Conservation (phyloP, 2,888 invertebrate genomes). For the Tetanocera ferruginea region DNA sequence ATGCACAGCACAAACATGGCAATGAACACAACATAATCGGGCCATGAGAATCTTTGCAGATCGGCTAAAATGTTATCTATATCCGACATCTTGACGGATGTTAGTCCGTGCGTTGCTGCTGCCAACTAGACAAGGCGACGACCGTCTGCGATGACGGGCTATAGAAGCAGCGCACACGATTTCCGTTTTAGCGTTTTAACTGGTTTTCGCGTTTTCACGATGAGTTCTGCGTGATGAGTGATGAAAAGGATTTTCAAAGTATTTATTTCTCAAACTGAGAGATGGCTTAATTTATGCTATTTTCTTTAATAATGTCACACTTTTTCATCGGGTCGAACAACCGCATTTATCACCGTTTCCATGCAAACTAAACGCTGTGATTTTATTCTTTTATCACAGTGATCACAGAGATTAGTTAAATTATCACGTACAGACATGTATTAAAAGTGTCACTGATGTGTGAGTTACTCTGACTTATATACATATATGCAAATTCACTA, state of each 20-base stretch:
- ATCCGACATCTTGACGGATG: conserved; percentile 60
- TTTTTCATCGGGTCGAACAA: background rate
- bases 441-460: background rate
- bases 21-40: conserved; percentile 69
- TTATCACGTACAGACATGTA: background rate
- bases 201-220: background rate
- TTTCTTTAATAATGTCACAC: background rate
- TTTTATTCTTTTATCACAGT: conserved; percentile 13
- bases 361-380: conserved; percentile 39
- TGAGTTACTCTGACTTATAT: background rate
- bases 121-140: background rate
- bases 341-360: conserved; percentile 42
- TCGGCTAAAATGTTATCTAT: conserved; percentile 65
- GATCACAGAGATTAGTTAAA: conserved; percentile 8
- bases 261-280: background rate
- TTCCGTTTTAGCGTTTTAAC: conserved; percentile 31
- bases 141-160: conserved; percentile 28
- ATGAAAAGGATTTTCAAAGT: background rate
- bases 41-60: conserved; percentile 67
- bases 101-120: background rate
- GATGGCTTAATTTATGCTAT: background rate
- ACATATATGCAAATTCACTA: background rate
- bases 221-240: background rate
- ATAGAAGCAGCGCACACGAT: background rate
- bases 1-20: conserved; percentile 81